phyloP scores from a whole-genome alignment of 2,888 invertebrate species.

The Brachypalpus laphriformis region DNA sequence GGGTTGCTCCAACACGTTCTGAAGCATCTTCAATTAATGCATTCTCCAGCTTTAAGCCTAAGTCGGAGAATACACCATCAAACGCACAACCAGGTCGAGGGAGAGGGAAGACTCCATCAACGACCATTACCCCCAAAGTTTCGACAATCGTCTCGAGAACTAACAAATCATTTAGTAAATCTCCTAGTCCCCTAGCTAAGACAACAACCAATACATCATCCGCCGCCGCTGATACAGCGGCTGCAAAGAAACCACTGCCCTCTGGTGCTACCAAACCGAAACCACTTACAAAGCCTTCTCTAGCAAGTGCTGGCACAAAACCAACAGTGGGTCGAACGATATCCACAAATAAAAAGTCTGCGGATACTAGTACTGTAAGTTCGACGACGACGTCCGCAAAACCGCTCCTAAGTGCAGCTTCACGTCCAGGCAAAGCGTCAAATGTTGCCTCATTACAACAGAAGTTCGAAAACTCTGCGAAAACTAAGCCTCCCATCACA shows the following conservation, averaged over 20 bases:
- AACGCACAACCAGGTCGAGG: conserved; percentile 9
- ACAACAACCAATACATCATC: conserved; percentile 63
- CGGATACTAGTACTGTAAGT: conserved; percentile 2
- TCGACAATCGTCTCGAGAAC: conserved; percentile 69
- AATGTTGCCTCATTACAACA: conserved; percentile 91
- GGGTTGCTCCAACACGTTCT: conserved; percentile 82
- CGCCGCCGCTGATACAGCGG: conserved; percentile 32
- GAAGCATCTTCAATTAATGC: conserved; percentile 79
- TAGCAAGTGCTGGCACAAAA: conserved; percentile 56
- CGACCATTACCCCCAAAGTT: conserved; percentile 56
- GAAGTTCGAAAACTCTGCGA: conserved; percentile 86
- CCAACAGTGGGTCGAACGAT: conserved; percentile 44
- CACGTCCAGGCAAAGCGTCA: conserved; percentile 85
- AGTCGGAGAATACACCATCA: conserved; percentile 50
- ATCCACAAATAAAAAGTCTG: conserved; percentile 73
- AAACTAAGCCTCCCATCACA: conserved; percentile 42
- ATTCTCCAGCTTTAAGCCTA: conserved; percentile 82
- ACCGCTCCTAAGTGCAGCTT: conserved; percentile 74
- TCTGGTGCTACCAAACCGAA: conserved; percentile 74
- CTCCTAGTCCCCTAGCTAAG: conserved; percentile 60
- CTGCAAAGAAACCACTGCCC: conserved; percentile 75
- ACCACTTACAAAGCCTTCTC: conserved; percentile 76
- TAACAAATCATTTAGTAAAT: conserved; percentile 67
- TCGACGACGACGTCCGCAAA: conserved; percentile 42
- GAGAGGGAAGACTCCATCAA: conserved; percentile 3